Evolutionary conservation across 2,888 invertebrate species (phyloP).

Genomic region (Conistra vaccinii): DNA sequence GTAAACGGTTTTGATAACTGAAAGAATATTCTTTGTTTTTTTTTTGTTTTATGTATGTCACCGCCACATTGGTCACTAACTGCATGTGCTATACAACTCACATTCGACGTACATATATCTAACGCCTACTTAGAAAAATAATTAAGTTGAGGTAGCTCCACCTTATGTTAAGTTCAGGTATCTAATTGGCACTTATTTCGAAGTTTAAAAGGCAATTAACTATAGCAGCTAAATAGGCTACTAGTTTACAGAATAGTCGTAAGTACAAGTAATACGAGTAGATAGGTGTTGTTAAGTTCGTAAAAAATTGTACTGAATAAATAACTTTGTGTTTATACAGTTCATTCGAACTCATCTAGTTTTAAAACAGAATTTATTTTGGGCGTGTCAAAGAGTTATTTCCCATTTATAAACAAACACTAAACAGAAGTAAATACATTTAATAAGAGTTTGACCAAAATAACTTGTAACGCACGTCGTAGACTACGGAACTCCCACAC

Average conservation of each 20-base stretch:
- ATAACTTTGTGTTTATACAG: neutral
- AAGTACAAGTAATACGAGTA: too few species aligned
- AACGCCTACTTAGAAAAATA: neutral
- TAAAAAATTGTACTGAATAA: neutral
- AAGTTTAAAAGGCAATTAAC: constrained; percentile 7
- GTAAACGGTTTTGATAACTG: neutral
- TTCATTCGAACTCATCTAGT: neutral
- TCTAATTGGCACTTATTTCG: constrained; percentile 10
- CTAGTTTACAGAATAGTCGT: neutral
- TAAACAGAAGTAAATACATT: neutral
- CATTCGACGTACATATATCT: neutral
- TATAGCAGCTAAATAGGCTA: neutral
- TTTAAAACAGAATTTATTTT: neutral
- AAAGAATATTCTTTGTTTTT: neutral
- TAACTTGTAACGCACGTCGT: too few species aligned
- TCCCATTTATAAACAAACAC: too few species aligned
- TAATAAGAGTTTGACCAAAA: neutral
- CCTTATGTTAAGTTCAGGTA: neutral
- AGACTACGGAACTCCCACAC: neutral
- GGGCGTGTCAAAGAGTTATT: too few species aligned
- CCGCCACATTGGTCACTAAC: neutral
- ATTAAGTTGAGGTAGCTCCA: neutral
- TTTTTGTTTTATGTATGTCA: neutral
- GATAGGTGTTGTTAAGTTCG: neutral
- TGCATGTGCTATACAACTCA: neutral